Base-by-base conservation (phyloP, 2,113 vertebrate species). In the Chionodraco myersi region DNA sequence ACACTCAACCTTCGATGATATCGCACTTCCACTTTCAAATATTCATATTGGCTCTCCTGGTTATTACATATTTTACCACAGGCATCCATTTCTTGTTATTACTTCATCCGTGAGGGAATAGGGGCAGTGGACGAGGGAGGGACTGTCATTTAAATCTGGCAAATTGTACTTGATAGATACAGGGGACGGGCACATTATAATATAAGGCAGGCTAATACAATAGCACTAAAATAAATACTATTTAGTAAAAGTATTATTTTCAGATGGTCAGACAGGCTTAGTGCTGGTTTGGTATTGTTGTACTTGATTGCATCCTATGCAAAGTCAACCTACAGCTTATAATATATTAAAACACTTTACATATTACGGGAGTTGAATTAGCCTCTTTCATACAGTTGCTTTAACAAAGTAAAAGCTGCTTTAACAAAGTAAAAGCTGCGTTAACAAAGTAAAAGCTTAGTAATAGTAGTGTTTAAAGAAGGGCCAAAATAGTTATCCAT, bases 11-110 rank as follows among this genome's bases (percentile, higher is more conserved):
- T 83, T 77, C 45, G 74, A 86, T 78, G 45, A 54, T 88, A 80
- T 71, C 58, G 18, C 23, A 64, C 77, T 82, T 62, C 23, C 58
- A 70, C 75, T 75, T 69, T 86, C 60, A 83, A 83, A 80, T 70
- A 69, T 80, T 81, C 85, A 86, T 80, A 88, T 75, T 80, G 72
- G 26, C 81, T 73, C 70, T 86, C 45, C 16, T 48, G 64, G 49
- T 86, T 83, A 63, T 84, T 87, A 57, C 81, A 90, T 89, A 82
- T 86, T 79, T 90, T 8, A 74, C 58, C 26, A 16, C 5, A 2
- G 68, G 66, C 77, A 72, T 66, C 51, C 21, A 59, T 80, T 86
- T 79, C 13, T 72, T 80, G 78, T 87, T 80, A 72, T 83, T 51
- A 65, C 52, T 72, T 58, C 36, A 82, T 87, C 70, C 80, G 36